Evolutionary conservation across 2,113 vertebrate species (phyloP).

Genomic region (Oenanthe melanoleuca): DNA sequence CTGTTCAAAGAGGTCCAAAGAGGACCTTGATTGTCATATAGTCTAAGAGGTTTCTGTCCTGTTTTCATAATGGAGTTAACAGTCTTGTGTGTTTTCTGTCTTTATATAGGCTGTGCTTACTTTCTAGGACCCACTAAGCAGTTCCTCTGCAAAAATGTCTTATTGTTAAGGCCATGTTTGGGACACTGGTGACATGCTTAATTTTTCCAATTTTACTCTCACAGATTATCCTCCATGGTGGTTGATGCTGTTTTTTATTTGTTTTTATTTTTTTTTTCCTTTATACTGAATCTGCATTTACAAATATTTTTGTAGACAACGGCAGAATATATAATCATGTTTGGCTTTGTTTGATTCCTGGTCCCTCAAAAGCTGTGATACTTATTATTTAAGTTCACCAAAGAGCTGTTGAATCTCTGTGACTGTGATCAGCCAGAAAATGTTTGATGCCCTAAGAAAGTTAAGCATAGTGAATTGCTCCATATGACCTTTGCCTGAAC

Average conservation of each 20-base stretch:
- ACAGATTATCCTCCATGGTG: background rate
- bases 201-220: background rate
- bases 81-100: background rate
- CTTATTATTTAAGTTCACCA: background rate
- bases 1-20: background rate
- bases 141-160: background rate
- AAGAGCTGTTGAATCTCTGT: background rate
- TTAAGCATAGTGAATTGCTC: background rate
- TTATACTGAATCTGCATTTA: background rate
- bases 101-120: background rate
- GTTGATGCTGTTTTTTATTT: background rate
- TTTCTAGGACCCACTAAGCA: background rate
- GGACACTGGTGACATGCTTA: background rate
- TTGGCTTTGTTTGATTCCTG: background rate
- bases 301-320: background rate
- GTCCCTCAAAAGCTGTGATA: background rate
- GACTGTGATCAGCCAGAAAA: background rate
- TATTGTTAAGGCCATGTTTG: background rate
- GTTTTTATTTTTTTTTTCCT: background rate
- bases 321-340: background rate
- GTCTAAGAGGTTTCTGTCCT: background rate
- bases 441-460: background rate
- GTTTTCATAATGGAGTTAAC: background rate
- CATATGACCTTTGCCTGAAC: background rate
- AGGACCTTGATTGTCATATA: background rate